Percentiles rank a stretch among this genome's conserved stretches.
phyloP scores from a whole-genome alignment of 1,140 invertebrate genomes.

The Philotrypesis tridentata region DNA sequence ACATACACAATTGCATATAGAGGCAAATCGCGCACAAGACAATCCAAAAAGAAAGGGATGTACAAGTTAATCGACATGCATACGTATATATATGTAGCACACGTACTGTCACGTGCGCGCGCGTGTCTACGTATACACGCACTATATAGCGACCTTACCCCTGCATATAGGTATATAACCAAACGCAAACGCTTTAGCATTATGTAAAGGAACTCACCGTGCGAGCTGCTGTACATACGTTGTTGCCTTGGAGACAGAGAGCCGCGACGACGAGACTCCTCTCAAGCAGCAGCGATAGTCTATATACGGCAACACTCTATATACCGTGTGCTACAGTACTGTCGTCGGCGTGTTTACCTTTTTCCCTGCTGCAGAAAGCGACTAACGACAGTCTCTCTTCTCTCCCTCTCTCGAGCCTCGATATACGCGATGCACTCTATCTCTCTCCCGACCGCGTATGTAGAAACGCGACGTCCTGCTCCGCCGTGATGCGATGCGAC shows the following conservation, averaged over 20 bases:
- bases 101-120: conserved; percentile 10
- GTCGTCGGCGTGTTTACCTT: background rate
- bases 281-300: background rate
- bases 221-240: background rate
- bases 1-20: too few species aligned
- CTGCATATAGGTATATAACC: background rate
- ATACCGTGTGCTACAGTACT: too few species aligned
- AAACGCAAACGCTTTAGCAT: background rate
- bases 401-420: background rate
- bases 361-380: background rate
- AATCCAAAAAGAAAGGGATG: too few species aligned
- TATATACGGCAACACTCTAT: background rate
- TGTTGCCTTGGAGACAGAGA: background rate
- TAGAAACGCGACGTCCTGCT: too few species aligned
- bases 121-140: background rate
- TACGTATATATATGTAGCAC: too few species aligned
- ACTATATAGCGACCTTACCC: too few species aligned
- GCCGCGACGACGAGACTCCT: background rate
- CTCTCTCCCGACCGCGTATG: too few species aligned
- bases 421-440: too few species aligned
- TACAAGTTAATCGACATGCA: too few species aligned
- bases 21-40: too few species aligned
- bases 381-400: too few species aligned
- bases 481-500: too few species aligned
- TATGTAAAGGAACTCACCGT: background rate